These are phyloP conservation scores for Limenitis arthemis DNA, from an alignment of 2,888 invertebrate genomes.

Conservation along the genomic window DNA sequence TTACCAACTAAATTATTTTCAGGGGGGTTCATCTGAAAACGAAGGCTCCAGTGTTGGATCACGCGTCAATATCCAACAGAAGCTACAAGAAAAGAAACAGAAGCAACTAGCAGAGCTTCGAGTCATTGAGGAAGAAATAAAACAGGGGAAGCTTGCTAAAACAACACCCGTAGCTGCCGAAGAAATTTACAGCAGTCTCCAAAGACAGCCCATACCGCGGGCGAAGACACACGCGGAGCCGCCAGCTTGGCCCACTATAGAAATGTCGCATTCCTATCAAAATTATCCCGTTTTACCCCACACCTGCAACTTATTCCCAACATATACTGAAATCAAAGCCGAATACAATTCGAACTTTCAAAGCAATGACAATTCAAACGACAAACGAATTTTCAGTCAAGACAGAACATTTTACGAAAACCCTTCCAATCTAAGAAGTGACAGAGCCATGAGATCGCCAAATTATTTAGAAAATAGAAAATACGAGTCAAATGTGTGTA, in stretches of 20 bases:
- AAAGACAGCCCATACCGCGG: slow-evolving; percentile 78
- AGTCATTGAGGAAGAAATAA: slow-evolving; percentile 86
- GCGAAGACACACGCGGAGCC: slow-evolving; percentile 77
- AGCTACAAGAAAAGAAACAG: slow-evolving; percentile 89
- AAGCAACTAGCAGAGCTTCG: slow-evolving; percentile 88
- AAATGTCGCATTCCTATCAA: slow-evolving; percentile 61
- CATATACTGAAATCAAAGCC: slow-evolving; percentile 59
- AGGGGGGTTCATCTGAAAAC: slow-evolving; percentile 80
- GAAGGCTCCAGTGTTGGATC: slow-evolving; percentile 83
- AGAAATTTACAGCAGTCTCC: slow-evolving; percentile 68
- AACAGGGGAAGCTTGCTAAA: slow-evolving; percentile 82
- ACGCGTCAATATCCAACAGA: slow-evolving; percentile 88
- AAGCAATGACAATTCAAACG: slow-evolving; percentile 31
- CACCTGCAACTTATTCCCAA: slow-evolving; percentile 54
- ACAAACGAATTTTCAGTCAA: slow-evolving; percentile 44
- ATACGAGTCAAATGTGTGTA: slow-evolving; percentile 46
- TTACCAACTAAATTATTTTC: slow-evolving; percentile 3
- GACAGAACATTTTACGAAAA: slow-evolving; percentile 56
- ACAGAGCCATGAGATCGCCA: slow-evolving; percentile 44
- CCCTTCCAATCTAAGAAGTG: slow-evolving; percentile 42
- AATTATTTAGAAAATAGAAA: slow-evolving; percentile 49
- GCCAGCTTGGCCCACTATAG: slow-evolving; percentile 63
- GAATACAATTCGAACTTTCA: slow-evolving; percentile 44
- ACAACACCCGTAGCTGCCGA: slow-evolving; percentile 67
- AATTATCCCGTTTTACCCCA: slow-evolving; percentile 57